Evolutionary conservation across 2,888 invertebrate species (phyloP).

Genomic region (Lagria hirta): DNA sequence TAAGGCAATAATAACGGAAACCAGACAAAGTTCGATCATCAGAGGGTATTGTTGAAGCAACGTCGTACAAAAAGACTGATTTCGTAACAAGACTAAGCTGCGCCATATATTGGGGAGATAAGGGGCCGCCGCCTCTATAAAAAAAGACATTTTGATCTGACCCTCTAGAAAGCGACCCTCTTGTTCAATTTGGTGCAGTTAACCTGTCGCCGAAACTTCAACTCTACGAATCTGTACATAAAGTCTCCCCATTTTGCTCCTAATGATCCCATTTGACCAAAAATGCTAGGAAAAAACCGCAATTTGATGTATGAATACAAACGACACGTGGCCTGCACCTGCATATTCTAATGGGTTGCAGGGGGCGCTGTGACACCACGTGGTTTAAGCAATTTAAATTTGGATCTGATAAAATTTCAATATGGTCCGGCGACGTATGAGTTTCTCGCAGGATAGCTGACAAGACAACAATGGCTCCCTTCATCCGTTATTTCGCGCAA

Average conservation of each 20-base stretch:
- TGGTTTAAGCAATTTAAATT: conserved; percentile 36
- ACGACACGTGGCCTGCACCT: conserved; percentile 40
- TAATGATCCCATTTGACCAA: conserved; percentile 41
- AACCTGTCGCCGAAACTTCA: conserved; percentile 35
- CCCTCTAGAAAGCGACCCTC: conserved; percentile 42
- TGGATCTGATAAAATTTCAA: conserved; percentile 47
- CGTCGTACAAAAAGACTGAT: conserved; percentile 2
- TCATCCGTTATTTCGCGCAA: conserved; percentile 50
- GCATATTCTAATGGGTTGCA: conserved; percentile 12
- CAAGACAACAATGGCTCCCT: conserved; percentile 49
- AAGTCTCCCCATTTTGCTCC: conserved; percentile 26
- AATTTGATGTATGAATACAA: conserved; percentile 46
- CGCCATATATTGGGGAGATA: conserved; percentile 36
- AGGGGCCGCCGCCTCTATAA: conserved; percentile 42
- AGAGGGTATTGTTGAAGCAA: not conserved
- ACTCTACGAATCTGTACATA: conserved; percentile 16
- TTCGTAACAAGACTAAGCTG: conserved; percentile 33
- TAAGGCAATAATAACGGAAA: conserved; percentile 5
- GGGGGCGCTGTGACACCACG: conserved; percentile 13
- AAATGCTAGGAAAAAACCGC: conserved; percentile 42
- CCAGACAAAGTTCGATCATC: not conserved
- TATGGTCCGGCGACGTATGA: conserved; percentile 39
- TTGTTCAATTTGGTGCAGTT: conserved; percentile 48
- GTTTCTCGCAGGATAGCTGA: conserved; percentile 39
- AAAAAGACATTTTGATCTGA: conserved; percentile 51